A percentile compares a stretch with the other conserved stretches of the same genome.
These are phyloP conservation scores for Rutpela maculata DNA, from an alignment of 2,888 invertebrate genomes.

Conservation along the genomic window DNA sequence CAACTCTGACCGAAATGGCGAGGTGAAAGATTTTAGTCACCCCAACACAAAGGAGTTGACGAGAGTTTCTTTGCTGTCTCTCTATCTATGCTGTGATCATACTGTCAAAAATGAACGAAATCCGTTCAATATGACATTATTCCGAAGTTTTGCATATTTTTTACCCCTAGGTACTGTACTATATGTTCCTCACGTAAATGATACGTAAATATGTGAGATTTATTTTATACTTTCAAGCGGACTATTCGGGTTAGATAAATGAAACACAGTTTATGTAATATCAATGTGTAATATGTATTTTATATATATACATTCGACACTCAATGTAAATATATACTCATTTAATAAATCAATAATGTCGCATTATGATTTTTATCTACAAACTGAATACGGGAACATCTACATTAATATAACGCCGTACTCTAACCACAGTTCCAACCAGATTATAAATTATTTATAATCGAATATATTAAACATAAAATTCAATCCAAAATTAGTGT, in stretches of 20 bases:
- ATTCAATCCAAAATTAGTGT: constrained; percentile 39
- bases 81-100: too few species aligned
- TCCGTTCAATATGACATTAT: too few species aligned
- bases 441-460: constrained; percentile 45
- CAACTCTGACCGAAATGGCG: too few species aligned
- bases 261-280: constrained; percentile 57
- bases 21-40: too few species aligned
- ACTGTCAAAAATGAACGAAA: too few species aligned
- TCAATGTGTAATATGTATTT: constrained; percentile 61
- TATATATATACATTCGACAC: constrained; percentile 62
- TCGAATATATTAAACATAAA: constrained; percentile 42
- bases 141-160: too few species aligned
- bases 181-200: too few species aligned
- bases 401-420: constrained; percentile 50
- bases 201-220: too few species aligned
- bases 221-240: too few species aligned
- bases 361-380: constrained; percentile 57
- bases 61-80: too few species aligned
- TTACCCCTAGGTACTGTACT: too few species aligned
- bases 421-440: constrained; percentile 51
- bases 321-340: constrained; percentile 60
- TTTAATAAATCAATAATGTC: constrained; percentile 52
- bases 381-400: constrained; percentile 57
- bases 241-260: constrained; percentile 24
- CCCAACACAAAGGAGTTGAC: too few species aligned